Conservation (phyloP, 2,888 invertebrate genomes). For the Digitonthophagus gazella region DNA sequence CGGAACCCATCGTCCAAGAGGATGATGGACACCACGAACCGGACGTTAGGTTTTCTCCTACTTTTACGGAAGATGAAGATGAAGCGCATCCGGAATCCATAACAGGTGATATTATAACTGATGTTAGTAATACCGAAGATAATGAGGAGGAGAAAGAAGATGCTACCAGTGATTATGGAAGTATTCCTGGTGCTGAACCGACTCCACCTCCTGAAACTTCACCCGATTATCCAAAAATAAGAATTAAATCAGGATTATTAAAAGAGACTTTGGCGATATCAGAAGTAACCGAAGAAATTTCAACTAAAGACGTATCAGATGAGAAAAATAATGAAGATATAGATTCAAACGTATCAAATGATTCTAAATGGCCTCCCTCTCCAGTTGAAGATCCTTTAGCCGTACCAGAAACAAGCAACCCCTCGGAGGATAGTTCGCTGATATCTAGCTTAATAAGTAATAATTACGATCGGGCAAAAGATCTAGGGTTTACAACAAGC, state of each 20-base stretch:
- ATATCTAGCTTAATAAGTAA: constrained; percentile 44
- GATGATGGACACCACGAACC: constrained; percentile 19
- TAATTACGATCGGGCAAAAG: constrained; percentile 47
- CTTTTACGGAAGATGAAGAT: not conserved
- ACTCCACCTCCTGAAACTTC: constrained; percentile 44
- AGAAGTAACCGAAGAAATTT: constrained; percentile 48
- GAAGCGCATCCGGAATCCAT: not conserved
- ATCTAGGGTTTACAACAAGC: constrained; percentile 47
- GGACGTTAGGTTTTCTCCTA: not conserved
- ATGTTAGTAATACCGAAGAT: constrained; percentile 31
- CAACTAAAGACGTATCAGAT: constrained; percentile 37
- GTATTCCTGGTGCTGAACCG: constrained; percentile 45
- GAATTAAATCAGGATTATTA: constrained; percentile 47
- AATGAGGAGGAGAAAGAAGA: constrained; percentile 24
- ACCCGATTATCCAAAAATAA: constrained; percentile 48
- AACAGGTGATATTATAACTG: constrained; percentile 18
- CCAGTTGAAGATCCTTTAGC: constrained; percentile 47
- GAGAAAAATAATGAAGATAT: constrained; percentile 23
- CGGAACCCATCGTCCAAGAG: constrained; percentile 21
- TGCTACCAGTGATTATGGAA: constrained; percentile 33
- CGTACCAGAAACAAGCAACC: not conserved
- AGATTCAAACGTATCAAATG: not conserved
- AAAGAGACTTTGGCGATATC: constrained; percentile 44
- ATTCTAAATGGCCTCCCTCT: constrained; percentile 39
- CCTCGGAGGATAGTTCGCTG: constrained; percentile 39